These are phyloP conservation scores for Pontoporia blainvillei DNA, from an alignment of 2,113 vertebrate genomes.

Conservation along the genomic window DNA sequence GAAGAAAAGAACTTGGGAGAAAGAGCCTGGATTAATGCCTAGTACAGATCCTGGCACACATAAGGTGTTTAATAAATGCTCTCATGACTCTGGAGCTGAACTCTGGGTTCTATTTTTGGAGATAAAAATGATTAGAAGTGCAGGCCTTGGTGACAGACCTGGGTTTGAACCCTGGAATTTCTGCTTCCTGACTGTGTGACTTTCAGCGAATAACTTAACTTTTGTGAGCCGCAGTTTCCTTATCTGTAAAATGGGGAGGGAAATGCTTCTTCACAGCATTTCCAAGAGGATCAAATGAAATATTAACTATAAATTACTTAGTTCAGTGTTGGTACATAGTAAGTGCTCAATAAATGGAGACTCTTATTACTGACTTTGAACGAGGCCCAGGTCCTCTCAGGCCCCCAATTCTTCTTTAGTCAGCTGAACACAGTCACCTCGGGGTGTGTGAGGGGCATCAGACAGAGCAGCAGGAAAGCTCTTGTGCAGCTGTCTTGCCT, in stretches of 20 bases:
- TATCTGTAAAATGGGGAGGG: background rate
- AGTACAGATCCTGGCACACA: background rate
- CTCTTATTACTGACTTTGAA: background rate
- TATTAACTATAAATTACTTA: background rate
- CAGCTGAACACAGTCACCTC: background rate
- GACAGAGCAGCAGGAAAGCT: background rate
- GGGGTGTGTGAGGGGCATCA: too few species aligned
- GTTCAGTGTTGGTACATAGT: background rate
- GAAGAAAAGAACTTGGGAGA: background rate
- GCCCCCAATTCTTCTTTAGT: background rate
- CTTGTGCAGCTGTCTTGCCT: background rate
- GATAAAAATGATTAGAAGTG: background rate
- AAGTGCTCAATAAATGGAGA: background rate
- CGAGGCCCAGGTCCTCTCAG: background rate
- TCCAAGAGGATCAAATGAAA: background rate
- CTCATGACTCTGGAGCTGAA: background rate
- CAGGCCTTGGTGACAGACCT: background rate
- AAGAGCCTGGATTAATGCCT: background rate
- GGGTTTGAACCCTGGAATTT: background rate
- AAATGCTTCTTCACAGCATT: background rate
- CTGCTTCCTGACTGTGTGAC: background rate
- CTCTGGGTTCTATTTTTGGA: background rate
- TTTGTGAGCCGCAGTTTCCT: background rate
- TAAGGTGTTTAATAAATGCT: background rate
- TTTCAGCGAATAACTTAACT: background rate